A percentile compares a stretch with the other conserved stretches of the same genome.
phyloP scores from a whole-genome alignment of 2,888 invertebrate species.

The Ligdia adustata region DNA sequence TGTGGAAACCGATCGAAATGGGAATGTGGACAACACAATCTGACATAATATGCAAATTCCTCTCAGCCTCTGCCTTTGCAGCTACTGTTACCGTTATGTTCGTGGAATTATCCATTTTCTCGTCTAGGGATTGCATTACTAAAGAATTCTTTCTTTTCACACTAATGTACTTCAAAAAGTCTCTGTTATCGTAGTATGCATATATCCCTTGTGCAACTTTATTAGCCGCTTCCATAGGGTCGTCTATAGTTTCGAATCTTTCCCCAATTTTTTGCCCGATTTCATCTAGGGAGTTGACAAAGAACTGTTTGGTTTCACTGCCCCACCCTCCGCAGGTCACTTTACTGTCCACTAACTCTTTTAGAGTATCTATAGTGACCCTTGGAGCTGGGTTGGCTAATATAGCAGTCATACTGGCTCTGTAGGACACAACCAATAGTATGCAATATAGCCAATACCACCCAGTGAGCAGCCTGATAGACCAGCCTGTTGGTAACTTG shows the following conservation, averaged over 20 bases:
- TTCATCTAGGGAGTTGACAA: conserved; percentile 87
- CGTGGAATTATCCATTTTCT: conserved; percentile 50
- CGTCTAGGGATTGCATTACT: conserved; percentile 38
- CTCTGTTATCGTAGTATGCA: conserved; percentile 91
- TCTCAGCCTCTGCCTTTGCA: conserved; percentile 48
- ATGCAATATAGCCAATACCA: conserved; percentile 95
- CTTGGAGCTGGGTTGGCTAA: conserved; percentile 91
- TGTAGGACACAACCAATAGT: conserved; percentile 90
- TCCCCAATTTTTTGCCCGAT: conserved; percentile 86
- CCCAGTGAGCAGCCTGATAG: conserved; percentile 90
- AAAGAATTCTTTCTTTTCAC: conserved; percentile 78
- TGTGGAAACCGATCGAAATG: conserved; percentile 91
- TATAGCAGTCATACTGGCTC: conserved; percentile 93
- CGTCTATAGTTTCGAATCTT: conserved; percentile 85
- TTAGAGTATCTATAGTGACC: conserved; percentile 90
- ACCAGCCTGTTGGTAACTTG: conserved; percentile 90
- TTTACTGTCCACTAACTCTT: conserved; percentile 86
- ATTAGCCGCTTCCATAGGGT: conserved; percentile 86
- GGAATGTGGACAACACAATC: conserved; percentile 93
- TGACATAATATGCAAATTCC: conserved; percentile 91
- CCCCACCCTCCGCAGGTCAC: conserved; percentile 90
- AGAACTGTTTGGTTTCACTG: conserved; percentile 87
- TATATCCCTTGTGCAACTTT: conserved; percentile 88
- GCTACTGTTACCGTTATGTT: conserved; percentile 42
- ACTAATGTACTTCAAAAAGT: conserved; percentile 87